phyloP scores from a whole-genome alignment of 1,140 invertebrate genomes.

The Leptopilina clavipes region DNA sequence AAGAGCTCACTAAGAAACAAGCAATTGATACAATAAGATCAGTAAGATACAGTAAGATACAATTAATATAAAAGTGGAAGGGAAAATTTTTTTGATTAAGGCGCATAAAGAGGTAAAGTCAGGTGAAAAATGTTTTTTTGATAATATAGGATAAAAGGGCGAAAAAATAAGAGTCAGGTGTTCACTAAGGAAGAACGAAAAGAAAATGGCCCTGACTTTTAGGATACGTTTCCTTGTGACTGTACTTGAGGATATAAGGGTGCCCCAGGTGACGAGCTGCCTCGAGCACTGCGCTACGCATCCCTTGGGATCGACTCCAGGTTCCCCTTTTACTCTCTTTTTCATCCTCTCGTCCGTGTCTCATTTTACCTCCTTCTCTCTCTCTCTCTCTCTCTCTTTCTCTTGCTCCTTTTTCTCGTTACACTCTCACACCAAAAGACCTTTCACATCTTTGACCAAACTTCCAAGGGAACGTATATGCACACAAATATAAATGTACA shows the following conservation, averaged over 20 bases:
- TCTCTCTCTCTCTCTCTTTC: slow-evolving; percentile 35
- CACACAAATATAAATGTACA: neutral
- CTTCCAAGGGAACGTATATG: neutral
- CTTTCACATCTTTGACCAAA: slow-evolving; percentile 11
- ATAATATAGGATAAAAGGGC: neutral
- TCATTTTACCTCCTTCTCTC: slow-evolving; percentile 38
- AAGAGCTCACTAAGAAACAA: too few species aligned
- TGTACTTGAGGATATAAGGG: slow-evolving; percentile 71
- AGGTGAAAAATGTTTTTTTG: too few species aligned
- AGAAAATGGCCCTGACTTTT: slow-evolving; percentile 57
- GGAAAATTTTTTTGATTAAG: neutral
- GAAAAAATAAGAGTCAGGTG: slow-evolving; percentile 6
- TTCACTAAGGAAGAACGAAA: slow-evolving; percentile 45
- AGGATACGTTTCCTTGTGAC: slow-evolving; percentile 66
- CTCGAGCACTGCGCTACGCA: slow-evolving; percentile 69
- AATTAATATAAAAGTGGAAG: neutral
- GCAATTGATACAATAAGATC: too few species aligned
- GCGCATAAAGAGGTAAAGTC: neutral
- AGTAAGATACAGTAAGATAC: too few species aligned
- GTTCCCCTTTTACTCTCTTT: slow-evolving; percentile 47
- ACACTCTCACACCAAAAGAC: neutral
- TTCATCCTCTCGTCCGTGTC: slow-evolving; percentile 39
- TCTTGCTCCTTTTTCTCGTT: neutral
- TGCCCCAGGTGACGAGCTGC: slow-evolving; percentile 72
- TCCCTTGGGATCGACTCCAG: slow-evolving; percentile 65